phyloP scores from a whole-genome alignment of 2,888 invertebrate genomes.

The Sarcophaga variegata region DNA sequence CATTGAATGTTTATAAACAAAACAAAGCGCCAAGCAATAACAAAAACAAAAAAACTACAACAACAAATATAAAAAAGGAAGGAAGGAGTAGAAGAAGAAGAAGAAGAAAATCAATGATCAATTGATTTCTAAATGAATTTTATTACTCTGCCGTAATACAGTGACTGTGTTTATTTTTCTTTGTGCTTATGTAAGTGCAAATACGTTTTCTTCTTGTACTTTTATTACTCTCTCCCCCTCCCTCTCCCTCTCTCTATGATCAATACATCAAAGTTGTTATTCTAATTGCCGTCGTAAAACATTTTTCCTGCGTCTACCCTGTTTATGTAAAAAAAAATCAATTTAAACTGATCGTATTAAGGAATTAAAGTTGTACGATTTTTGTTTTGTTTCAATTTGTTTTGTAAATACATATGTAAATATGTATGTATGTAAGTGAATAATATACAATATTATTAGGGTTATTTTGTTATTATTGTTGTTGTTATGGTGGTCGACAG shows the following conservation, averaged over 20 bases:
- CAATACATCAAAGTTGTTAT: constrained; percentile 57
- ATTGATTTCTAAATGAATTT: constrained; percentile 37
- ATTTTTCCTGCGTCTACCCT: neutral
- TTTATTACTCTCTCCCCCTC: neutral
- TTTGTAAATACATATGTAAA: constrained; percentile 34
- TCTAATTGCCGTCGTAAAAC: constrained; percentile 56
- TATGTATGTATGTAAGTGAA: no score
- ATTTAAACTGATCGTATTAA: constrained; percentile 3
- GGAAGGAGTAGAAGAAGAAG: no score
- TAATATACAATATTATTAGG: no score
- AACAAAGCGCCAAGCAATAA: neutral
- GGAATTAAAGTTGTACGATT: neutral
- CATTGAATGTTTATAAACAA: constrained; percentile 11
- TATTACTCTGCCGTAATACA: neutral
- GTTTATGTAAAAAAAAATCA: neutral
- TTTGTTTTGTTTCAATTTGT: constrained; percentile 61
- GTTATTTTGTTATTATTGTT: no score
- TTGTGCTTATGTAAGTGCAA: no score
- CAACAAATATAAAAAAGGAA: no score
- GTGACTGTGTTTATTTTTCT: neutral
- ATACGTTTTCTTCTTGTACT: no score
- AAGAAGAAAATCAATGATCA: constrained; percentile 16
- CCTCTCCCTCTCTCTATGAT: neutral
- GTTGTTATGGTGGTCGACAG: no score
- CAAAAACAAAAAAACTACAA: no score